Evolutionary conservation across 2,113 vertebrate genomes (phyloP), one percentile per base, ranked within the genome.

Genomic region (Hiodon tergisus): DNA sequence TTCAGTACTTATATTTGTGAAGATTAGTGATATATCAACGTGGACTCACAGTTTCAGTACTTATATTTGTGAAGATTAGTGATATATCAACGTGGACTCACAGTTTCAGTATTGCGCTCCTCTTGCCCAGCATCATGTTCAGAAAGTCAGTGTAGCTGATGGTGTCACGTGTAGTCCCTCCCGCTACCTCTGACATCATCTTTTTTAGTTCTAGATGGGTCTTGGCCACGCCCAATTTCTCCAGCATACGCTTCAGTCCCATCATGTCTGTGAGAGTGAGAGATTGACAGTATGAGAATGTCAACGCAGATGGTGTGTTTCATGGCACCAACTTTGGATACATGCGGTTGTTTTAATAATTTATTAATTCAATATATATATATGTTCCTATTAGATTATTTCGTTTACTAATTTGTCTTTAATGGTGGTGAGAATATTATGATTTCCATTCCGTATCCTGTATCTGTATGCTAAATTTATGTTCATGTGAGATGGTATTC

Each of bases 191-290:
- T 55, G 79, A 81, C 80, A 95, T 94, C 87, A 95, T 89, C 83
- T 91, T 94, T 76, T 94, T 95, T 70, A 95, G 84, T 74, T 95
- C 93, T 76, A 94, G 60, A 76, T 95, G 93, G 65, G 93, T 95
- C 81, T 93, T 94, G 61, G 93, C 89, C 7, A 85, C 57, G 5
- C 93, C 92, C 0, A 95, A 83, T 81, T 93, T 94, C 85, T 94
- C 94, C 78, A 95, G 80, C 93, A 94, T 94, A 57, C 74, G 83
- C 78, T 95, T 95, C 76, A 95, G 84, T 13, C 90, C 92, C 93
- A 94, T 95, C 69, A 91, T 86, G 77, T 92, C 93, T 94, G 31
- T 31, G 72, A 55, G 69, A 61, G 48, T 0, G 53, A 16, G n/a
- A 16, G 4, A 13, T 14, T 14, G 14, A 9, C 3, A 11, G 58